Evolutionary conservation across 2,797 vertebrate species (phyloP).

Genomic region (Lophius americanus): DNA sequence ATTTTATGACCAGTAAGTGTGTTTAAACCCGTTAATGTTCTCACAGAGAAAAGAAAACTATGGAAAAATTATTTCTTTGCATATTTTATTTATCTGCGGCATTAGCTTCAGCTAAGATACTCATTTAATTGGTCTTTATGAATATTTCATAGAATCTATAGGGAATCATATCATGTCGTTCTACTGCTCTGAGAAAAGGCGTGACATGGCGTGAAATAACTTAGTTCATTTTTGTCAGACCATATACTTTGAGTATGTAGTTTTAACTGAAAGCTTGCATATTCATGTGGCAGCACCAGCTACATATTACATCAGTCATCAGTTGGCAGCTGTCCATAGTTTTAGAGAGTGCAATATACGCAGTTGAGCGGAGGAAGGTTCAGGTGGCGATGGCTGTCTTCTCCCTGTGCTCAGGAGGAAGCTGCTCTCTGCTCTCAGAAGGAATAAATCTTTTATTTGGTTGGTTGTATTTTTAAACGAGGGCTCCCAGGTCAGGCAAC

Average conservation of each 20-base stretch:
- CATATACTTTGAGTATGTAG: constrained; percentile 10
- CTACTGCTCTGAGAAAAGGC: constrained; percentile 85
- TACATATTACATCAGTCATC: constrained; percentile 35
- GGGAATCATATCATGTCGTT: constrained; percentile 92
- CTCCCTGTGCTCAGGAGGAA: constrained; percentile 69
- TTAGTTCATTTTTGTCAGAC: constrained; percentile 11
- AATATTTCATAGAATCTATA: constrained; percentile 96
- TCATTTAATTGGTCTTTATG: constrained; percentile 96
- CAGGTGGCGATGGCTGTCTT: constrained; percentile 76
- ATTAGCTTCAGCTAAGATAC: constrained; percentile 84
- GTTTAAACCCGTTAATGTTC: too few relatives aligned
- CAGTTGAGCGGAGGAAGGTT: constrained; percentile 47
- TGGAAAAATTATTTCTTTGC: too few relatives aligned
- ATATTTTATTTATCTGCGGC: too few relatives aligned
- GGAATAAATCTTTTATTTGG: constrained; percentile 88
- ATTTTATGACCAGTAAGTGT: too few relatives aligned
- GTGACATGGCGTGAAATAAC: neutral
- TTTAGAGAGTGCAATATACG: constrained; percentile 35
- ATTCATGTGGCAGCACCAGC: constrained; percentile 39
- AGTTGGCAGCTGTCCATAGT: constrained; percentile 37
- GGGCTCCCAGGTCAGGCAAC: constrained; percentile 80
- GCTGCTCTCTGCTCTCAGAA: constrained; percentile 79
- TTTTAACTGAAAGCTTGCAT: constrained; percentile 25
- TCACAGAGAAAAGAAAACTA: too few relatives aligned
- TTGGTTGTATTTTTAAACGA: constrained; percentile 85